Evolutionary conservation across 2,888 invertebrate species (phyloP), one percentile per base, ranked within the genome.

Genomic region (Eudemis profundana): DNA sequence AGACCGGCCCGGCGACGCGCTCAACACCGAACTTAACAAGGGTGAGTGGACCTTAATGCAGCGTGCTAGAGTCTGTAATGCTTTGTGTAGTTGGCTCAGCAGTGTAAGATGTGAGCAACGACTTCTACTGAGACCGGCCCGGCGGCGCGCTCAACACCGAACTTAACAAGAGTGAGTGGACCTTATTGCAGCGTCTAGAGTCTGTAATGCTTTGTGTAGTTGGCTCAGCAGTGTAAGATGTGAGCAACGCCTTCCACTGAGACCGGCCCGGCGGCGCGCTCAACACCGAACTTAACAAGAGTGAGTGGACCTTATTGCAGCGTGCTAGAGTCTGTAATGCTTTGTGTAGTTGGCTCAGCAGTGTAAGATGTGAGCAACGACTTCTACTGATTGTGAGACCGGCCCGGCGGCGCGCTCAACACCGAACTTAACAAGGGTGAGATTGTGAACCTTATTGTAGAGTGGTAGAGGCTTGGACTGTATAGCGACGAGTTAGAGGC

Each of bases 201-300:
- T n/a, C n/a, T n/a, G n/a, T n/a, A n/a, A n/a, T n/a, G n/a, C n/a
- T n/a, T n/a, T n/a, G n/a, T n/a, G n/a, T n/a, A n/a, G n/a, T n/a
- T n/a, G n/a, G n/a, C n/a, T n/a, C n/a, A 97, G 93, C n/a, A n/a
- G n/a, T n/a, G n/a, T n/a, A n/a, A n/a, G n/a, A n/a, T n/a, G n/a
- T n/a, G n/a, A n/a, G n/a, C n/a, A n/a, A n/a, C n/a, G 97, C 97
- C 93, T 97, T 97, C 94, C 97, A 97, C 96, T 97, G 97, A 97
- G 96, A 96, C 93, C 92, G 94, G 94, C 93, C 94, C 93, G 94
- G 95, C 94, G 89, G 84, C 83, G 82, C 79, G 75, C 93, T 70
- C 44, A 59, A 65, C 62, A 71, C 73, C 72, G 79, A 77, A 73
- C 78, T 76, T 66, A 70, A 69, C 63, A 72, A 73, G 69, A 76